phyloP scores from a whole-genome alignment of 1,140 invertebrate species.

The Zaprionus africanus region DNA sequence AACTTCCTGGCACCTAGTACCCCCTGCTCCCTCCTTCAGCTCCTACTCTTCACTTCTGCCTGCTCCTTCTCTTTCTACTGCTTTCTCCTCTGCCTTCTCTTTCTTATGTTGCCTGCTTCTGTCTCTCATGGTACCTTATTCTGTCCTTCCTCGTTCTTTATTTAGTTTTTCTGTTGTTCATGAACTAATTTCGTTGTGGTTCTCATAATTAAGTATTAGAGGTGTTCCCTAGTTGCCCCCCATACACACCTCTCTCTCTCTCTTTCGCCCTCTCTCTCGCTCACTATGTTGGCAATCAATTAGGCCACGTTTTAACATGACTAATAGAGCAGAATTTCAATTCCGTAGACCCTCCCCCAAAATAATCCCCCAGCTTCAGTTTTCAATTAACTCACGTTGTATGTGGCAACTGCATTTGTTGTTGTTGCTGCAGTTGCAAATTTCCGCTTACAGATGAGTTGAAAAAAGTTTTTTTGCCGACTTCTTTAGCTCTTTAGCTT shows the following conservation, averaged over 20 bases:
- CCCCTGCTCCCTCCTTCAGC: neutral
- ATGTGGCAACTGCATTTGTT: constrained; percentile 22
- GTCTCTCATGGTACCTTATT: neutral
- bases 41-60: neutral
- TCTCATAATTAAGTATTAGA: constrained; percentile 46
- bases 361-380: constrained; percentile 21
- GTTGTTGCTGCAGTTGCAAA: constrained; percentile 22
- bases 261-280: neutral
- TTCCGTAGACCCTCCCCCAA: neutral
- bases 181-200: constrained; percentile 64
- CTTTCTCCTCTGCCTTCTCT: neutral
- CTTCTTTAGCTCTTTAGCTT: constrained; percentile 11
- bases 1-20: constrained; percentile 57
- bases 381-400: constrained; percentile 58
- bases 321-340: constrained; percentile 31
- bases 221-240: constrained; percentile 11
- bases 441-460: constrained; percentile 28
- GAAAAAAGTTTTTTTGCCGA: constrained; percentile 12
- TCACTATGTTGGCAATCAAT: constrained; percentile 25
- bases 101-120: neutral
- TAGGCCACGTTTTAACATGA: constrained; percentile 19
- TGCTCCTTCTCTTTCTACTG: constrained; percentile 4
- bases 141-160: constrained; percentile 10
- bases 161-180: constrained; percentile 42
- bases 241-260: neutral